Evolutionary conservation across 2,113 vertebrate genomes (phyloP).

Genomic region (Aleadryas rufinucha): DNA sequence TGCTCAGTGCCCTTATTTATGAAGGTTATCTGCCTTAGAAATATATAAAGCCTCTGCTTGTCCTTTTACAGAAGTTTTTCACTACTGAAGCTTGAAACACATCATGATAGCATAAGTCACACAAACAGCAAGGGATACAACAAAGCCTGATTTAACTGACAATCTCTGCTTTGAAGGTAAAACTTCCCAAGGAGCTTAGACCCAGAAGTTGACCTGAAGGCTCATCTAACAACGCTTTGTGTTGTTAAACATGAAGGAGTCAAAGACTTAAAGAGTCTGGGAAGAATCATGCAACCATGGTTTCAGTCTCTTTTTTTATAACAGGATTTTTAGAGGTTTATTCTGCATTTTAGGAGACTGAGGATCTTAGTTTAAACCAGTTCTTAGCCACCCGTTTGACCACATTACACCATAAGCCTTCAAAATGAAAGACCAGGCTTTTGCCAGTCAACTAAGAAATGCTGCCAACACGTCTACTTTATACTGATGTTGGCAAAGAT

Average conservation of each 20-base stretch:
- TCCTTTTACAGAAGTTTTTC: constrained; percentile 17
- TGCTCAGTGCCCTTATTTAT: constrained; percentile 30
- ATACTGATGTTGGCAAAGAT: neutral
- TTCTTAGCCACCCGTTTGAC: neutral
- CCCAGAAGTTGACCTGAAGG: neutral
- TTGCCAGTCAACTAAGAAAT: neutral
- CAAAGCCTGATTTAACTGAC: neutral
- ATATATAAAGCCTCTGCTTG: neutral
- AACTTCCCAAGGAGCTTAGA: neutral
- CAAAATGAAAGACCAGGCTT: neutral
- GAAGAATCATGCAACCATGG: neutral
- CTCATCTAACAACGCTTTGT: neutral
- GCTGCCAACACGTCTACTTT: neutral
- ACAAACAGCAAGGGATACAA: neutral
- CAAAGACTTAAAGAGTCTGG: neutral
- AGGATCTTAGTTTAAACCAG: neutral
- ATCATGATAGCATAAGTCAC: neutral
- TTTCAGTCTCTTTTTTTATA: neutral
- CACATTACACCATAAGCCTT: neutral
- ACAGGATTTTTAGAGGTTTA: neutral
- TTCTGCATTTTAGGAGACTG: neutral
- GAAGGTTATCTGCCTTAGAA: constrained; percentile 43
- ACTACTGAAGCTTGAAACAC: neutral
- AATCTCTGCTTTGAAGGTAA: neutral
- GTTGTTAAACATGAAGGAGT: neutral